Evolutionary conservation across 2,888 invertebrate species (phyloP).

Genomic region (Brachyopa scutellaris): DNA sequence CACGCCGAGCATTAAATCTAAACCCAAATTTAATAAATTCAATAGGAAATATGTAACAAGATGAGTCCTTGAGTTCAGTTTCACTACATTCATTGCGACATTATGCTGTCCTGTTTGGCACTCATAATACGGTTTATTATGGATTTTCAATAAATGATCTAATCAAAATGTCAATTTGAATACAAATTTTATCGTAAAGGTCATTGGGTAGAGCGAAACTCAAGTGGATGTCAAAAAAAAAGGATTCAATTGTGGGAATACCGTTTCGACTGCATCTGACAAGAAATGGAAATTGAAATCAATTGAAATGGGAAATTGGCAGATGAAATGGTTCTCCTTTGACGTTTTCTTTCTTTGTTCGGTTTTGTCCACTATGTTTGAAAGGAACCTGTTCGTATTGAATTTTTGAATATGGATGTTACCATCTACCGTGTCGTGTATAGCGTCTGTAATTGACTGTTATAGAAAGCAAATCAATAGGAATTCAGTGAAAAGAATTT

Average conservation of each 20-base stretch:
- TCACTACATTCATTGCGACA: no score
- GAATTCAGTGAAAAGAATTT: not conserved
- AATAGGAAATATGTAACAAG: no score
- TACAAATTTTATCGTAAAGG: conserved; percentile 5
- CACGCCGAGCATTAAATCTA: no score
- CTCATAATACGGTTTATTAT: no score
- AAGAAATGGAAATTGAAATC: conserved; percentile 49
- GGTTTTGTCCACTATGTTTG: not conserved
- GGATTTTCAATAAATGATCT: no score
- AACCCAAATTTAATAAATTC: no score
- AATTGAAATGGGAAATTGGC: conserved; percentile 39
- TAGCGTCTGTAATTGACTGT: not conserved
- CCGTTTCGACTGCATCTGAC: conserved; percentile 20
- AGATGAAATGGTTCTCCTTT: conserved; percentile 19
- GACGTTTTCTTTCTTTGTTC: not conserved
- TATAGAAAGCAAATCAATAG: not conserved
- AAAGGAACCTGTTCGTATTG: not conserved
- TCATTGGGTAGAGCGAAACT: not conserved
- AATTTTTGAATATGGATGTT: no score
- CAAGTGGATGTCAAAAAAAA: conserved; percentile 4
- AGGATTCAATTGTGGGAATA: conserved; percentile 14
- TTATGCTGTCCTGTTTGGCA: no score
- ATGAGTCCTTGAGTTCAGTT: no score
- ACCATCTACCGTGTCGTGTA: not conserved
- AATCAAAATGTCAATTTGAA: conserved; percentile 22